A percentile compares a stretch with the other conserved stretches of the same genome.
These are phyloP conservation scores for Andrena haemorrhoa DNA, from an alignment of 2,888 invertebrate genomes.

Conservation along the genomic window DNA sequence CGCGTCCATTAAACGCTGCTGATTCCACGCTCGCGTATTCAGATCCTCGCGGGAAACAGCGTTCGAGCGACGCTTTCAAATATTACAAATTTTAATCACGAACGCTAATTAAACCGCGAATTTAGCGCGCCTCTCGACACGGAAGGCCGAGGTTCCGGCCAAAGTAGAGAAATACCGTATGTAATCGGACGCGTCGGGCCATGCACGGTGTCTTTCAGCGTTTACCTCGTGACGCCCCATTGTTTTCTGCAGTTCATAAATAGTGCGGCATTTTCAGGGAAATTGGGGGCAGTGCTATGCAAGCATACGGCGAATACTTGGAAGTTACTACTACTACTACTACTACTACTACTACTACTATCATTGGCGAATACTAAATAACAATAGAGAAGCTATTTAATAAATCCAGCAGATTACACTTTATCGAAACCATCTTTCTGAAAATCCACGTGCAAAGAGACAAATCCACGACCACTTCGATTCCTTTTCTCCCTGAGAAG, in stretches of 20 bases:
- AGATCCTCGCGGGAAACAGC: conserved; percentile 7
- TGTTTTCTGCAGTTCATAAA: background rate
- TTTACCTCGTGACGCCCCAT: background rate
- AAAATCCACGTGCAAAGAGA: too few species aligned
- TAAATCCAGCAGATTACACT: too few species aligned
- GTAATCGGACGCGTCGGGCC: conserved; percentile 21
- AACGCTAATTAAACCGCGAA: conserved; percentile 19
- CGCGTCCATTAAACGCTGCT: conserved; percentile 9
- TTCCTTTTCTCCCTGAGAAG: background rate
- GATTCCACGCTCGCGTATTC: conserved; percentile 27
- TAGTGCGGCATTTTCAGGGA: background rate
- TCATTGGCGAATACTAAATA: too few species aligned
- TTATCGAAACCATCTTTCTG: too few species aligned
- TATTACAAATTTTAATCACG: conserved; percentile 24
- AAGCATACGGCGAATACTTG: too few species aligned
- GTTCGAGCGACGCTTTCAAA: background rate
- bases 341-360: too few species aligned
- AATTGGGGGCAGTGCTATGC: background rate
- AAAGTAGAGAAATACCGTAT: conserved; percentile 25
- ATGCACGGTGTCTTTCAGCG: background rate
- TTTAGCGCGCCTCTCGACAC: conserved; percentile 4
- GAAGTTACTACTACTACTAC: too few species aligned
- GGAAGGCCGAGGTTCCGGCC: background rate
- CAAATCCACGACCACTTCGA: too few species aligned
- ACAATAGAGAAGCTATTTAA: too few species aligned